Conservation (phyloP, 2,113 vertebrate species). For the Deroptyus accipitrinus region DNA sequence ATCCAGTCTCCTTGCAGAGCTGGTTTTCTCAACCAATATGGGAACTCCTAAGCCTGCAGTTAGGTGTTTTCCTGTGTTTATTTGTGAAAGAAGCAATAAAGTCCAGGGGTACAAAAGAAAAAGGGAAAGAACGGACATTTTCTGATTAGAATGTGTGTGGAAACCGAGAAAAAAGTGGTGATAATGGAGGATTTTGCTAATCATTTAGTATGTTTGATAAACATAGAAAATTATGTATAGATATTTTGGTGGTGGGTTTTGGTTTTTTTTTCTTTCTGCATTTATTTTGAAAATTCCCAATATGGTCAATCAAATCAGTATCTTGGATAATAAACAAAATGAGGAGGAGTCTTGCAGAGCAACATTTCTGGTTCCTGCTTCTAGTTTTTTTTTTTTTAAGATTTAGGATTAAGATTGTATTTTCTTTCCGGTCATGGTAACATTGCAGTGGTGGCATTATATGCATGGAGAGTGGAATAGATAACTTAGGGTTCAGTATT, state of each 20-base stretch:
- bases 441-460: background rate
- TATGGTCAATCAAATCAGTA: background rate
- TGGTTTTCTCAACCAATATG: background rate
- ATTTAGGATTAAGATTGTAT: background rate
- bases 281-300: background rate
- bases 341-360: background rate
- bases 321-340: background rate
- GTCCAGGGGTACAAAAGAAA: background rate
- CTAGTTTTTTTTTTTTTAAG: background rate
- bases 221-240: background rate
- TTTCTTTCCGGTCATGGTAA: background rate
- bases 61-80: background rate
- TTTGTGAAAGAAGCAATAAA: background rate
- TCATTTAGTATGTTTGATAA: background rate
- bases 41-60: background rate
- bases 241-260: background rate
- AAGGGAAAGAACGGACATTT: background rate
- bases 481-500: background rate
- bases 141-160: background rate
- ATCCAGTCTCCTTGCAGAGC: background rate
- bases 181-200: background rate
- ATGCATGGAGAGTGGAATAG: background rate
- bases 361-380: background rate
- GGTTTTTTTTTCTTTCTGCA: background rate
- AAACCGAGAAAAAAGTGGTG: background rate